Base-by-base conservation (phyloP, 2,797 vertebrate species). In the Gastrophryne carolinensis region DNA sequence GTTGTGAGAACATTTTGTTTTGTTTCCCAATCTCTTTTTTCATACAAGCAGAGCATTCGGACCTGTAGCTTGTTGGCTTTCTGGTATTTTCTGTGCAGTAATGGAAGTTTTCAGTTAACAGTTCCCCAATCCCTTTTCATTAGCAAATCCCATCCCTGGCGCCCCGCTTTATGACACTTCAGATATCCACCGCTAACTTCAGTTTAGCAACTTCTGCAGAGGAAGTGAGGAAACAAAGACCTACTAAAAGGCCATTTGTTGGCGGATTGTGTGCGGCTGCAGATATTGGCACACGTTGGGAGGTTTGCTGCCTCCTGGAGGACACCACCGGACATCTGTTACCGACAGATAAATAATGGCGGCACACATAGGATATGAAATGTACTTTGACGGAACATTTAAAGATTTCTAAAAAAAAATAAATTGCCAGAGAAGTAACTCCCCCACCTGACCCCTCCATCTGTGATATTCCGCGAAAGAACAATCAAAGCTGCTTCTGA, bases 291-390 rank as follows among this genome's bases (percentile, higher is more conserved):
- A n/a, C 10, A 44, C 69, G 80, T 53, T 15, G 30, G 29, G 27
- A 24, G 26, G 8, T 64, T 11, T 11, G 32, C 9, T 24, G 5
- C 35, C 8, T 81, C 80, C 78, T 53, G 53, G 66, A 75, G 81
- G 61, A 78, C 82, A 64, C 78, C 72, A 79, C 58, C 67, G 72
- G 79, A 85, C 81, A 81, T 80, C 83, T 85, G 84, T 73, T 82
- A 83, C 78, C 72, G 60, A 50, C 70, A 85, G 83, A 86, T 88
- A 86, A 87, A 82, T 84, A 75, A 65, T 27, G 26, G 34, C n/a
- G 21, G 83, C 80, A 63, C 84, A 82, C 80, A 70, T 79, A 81
- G 84, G 83, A 80, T 80, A 52, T 80, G 79, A 73, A 35, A 81
- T 44, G 37, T 21, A 52, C 82, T 84, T 77, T 64, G n/a, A n/a